Evolutionary conservation across 2,113 vertebrate species (phyloP).

Genomic region (Nyctereutes procyonoides): DNA sequence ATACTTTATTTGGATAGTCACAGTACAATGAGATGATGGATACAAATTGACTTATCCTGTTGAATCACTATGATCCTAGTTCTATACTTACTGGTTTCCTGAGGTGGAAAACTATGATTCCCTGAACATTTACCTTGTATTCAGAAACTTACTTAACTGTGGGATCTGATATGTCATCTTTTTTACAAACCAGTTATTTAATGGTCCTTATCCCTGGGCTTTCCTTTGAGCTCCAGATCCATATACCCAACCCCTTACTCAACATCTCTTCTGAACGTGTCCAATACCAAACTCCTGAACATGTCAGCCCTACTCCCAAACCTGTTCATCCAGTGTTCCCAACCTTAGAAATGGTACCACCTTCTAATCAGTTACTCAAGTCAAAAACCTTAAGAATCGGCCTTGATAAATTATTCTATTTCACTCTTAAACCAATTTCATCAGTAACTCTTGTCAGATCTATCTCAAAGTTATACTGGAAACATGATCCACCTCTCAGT

Average conservation of each 20-base stretch:
- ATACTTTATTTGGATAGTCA: constrained; percentile 52
- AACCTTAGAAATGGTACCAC: constrained; percentile 6
- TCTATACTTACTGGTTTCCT: constrained; percentile 39
- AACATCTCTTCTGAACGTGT: background rate
- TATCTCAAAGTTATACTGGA: background rate
- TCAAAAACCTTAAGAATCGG: constrained; percentile 12
- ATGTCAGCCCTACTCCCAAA: background rate
- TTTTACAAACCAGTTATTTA: constrained; percentile 35
- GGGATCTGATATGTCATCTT: background rate
- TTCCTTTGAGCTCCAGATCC: constrained; percentile 35
- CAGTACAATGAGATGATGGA: background rate
- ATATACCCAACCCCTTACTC: background rate
- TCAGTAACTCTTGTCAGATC: background rate
- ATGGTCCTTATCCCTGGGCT: background rate
- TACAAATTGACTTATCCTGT: background rate
- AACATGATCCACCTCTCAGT: background rate
- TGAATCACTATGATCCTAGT: background rate
- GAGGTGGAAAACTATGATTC: constrained; percentile 7
- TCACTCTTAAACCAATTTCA: background rate
- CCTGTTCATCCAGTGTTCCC: background rate
- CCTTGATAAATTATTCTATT: background rate
- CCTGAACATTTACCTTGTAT: background rate
- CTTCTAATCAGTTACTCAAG: background rate
- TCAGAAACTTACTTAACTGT: constrained; percentile 36
- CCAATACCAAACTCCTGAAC: background rate